Conservation (phyloP, 2,797 vertebrate species). For the Ataeniobius toweri region DNA sequence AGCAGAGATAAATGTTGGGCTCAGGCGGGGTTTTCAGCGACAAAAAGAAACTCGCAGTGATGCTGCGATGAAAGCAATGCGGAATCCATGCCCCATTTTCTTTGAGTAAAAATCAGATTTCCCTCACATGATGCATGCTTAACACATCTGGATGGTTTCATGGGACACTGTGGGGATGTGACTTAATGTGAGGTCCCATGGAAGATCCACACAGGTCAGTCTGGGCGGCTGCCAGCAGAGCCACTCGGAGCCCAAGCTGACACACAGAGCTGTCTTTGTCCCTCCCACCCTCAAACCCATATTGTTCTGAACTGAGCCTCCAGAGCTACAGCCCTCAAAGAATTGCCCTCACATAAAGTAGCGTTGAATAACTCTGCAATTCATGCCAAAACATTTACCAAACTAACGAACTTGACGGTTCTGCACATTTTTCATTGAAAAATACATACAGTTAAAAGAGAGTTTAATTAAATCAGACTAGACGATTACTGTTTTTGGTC, state of each 20-base stretch:
- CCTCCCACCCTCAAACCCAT: slow-evolving; percentile 38
- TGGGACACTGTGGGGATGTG: slow-evolving; percentile 47
- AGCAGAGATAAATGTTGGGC: slow-evolving; percentile 30
- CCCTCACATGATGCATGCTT: slow-evolving; percentile 5
- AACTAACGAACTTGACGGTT: not conserved
- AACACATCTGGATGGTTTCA: slow-evolving; percentile 61
- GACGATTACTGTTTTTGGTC: not conserved
- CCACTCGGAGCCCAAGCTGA: slow-evolving; percentile 29
- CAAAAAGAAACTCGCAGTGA: slow-evolving; percentile 2
- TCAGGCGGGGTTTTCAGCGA: slow-evolving; percentile 16
- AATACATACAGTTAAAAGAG: not conserved
- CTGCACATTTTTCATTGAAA: not conserved
- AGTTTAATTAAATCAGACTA: not conserved
- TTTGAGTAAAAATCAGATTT: slow-evolving; percentile 14
- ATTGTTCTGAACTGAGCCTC: slow-evolving; percentile 49
- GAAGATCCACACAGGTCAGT: slow-evolving; percentile 41
- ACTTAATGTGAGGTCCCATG: slow-evolving; percentile 34
- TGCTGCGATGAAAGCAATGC: slow-evolving; percentile 12
- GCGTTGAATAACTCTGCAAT: not conserved
- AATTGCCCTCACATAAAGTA: slow-evolving; percentile 16
- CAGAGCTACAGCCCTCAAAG: slow-evolving; percentile 24
- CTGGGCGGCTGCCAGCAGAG: slow-evolving; percentile 59
- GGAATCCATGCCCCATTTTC: slow-evolving; percentile 16
- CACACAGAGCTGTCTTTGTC: slow-evolving; percentile 61
- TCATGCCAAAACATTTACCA: not conserved